Conservation (phyloP, 2,888 invertebrate species). For the Calliphora vomitoria region DNA sequence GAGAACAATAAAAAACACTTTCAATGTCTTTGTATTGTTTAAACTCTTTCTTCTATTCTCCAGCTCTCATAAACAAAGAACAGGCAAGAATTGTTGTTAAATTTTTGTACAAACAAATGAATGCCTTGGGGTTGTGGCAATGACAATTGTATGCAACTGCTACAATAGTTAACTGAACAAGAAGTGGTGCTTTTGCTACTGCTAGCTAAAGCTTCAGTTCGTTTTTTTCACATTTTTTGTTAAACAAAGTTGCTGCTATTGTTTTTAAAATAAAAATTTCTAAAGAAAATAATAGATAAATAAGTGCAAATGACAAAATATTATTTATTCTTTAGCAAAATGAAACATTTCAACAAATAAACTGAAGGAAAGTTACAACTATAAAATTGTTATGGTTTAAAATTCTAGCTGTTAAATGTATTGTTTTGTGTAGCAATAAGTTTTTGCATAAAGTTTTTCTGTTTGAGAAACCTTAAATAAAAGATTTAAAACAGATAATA, state of each 20-base stretch:
- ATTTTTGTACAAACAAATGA: not conserved
- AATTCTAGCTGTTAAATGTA: no score
- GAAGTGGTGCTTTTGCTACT: constrained; percentile 1
- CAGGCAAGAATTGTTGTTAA: constrained; percentile 15
- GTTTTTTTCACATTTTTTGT: not conserved
- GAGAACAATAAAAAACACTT: constrained; percentile 3
- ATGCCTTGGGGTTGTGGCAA: constrained; percentile 29
- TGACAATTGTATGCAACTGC: constrained; percentile 45
- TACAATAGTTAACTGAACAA: not conserved
- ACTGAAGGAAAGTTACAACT: no score
- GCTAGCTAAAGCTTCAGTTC: not conserved
- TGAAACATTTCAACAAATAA: constrained; percentile 8
- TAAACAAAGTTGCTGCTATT: not conserved
- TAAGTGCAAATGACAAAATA: constrained; percentile 33
- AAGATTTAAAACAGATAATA: not conserved
- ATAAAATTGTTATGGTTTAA: not conserved
- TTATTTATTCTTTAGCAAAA: not conserved
- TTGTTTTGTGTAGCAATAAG: no score
- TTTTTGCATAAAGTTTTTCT: not conserved
- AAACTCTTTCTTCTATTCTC: constrained; percentile 21
- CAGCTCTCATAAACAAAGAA: not conserved
- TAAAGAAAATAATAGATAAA: constrained; percentile 39
- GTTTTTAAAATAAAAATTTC: no score
- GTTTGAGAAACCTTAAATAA: not conserved
- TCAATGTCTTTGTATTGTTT: constrained; percentile 15